phyloP scores from a whole-genome alignment of 30 jellyfish, hydroid and myxozoan species.

The Cassiopea andromeda region DNA sequence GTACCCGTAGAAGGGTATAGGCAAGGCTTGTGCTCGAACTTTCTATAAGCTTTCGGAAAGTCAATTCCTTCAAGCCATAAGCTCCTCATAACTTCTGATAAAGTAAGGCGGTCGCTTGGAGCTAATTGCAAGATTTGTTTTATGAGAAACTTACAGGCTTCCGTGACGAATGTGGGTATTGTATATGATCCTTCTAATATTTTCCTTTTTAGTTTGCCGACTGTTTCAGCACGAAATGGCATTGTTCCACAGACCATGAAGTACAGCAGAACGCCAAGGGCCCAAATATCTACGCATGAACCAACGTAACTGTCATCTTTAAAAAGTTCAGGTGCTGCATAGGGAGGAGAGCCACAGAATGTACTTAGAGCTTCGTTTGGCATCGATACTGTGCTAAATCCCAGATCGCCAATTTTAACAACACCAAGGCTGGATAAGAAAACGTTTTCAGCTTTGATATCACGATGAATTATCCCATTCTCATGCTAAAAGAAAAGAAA shows the following conservation, averaged over 20 bases:
- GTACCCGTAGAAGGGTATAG: conserved; percentile 38
- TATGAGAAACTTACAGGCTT: conserved; percentile 75
- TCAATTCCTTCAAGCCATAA: conserved; percentile 91
- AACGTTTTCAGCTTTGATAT: conserved; percentile 94
- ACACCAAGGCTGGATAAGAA: conserved; percentile 82
- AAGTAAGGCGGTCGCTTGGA: conserved; percentile 84
- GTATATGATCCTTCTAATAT: conserved; percentile 83
- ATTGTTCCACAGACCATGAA: conserved; percentile 94
- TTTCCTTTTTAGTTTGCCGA: conserved; percentile 84
- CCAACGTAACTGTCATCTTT: conserved; percentile 93
- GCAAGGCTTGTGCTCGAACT: conserved; percentile 70
- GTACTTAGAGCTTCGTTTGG: conserved; percentile 87
- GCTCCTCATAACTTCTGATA: conserved; percentile 84
- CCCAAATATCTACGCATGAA: conserved; percentile 92
- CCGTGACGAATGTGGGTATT: conserved; percentile 89
- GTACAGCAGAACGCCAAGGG: conserved; percentile 87
- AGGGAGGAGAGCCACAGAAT: conserved; percentile 97
- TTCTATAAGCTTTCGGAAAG: conserved; percentile 66
- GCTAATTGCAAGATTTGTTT: conserved; percentile 80
- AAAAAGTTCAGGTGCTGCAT: conserved; percentile 98
- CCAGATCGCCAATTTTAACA: conserved; percentile 92
- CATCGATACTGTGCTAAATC: conserved; percentile 86
- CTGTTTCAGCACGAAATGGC: conserved; percentile 99
- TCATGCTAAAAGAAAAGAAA: conserved; percentile 78
- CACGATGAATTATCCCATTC: conserved; percentile 90